Evolutionary conservation across 2,113 vertebrate genomes (phyloP).

Genomic region (Todiramphus chloris): DNA sequence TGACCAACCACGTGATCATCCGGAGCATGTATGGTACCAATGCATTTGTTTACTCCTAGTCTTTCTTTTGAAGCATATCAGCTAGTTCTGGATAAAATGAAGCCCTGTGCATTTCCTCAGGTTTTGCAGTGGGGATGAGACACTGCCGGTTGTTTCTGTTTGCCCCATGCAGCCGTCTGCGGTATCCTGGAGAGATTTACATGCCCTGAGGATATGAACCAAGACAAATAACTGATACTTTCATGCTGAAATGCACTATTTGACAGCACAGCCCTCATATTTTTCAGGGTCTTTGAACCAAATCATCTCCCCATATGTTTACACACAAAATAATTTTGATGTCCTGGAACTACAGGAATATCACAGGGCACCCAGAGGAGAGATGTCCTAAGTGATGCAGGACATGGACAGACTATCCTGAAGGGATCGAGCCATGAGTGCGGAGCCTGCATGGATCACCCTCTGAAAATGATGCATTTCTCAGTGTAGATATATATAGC

Average conservation of each 20-base stretch:
- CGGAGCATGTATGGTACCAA: not conserved
- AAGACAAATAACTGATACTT: not conserved
- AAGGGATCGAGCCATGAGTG: not conserved
- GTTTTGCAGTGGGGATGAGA: not conserved
- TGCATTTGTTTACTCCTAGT: not conserved
- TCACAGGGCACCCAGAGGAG: not conserved
- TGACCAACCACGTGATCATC: not conserved
- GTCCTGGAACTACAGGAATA: not conserved
- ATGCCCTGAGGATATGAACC: not conserved
- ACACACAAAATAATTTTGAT: not conserved
- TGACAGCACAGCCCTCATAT: not conserved
- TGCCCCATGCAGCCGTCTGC: not conserved
- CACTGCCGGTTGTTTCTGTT: rapidly evolving
- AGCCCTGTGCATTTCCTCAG: not conserved
- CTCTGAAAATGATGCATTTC: not conserved
- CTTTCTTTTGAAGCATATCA: not conserved
- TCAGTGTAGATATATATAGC: not conserved
- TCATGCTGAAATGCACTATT: not conserved
- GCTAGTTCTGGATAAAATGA: not conserved
- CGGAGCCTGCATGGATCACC: not conserved
- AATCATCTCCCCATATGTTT: not conserved
- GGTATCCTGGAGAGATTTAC: not conserved
- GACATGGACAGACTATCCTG: not conserved
- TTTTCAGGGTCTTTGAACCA: not conserved
- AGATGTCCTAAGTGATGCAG: not conserved